Conservation (phyloP, 1,140 invertebrate genomes). For the Cyphomyrmex costatus region DNA sequence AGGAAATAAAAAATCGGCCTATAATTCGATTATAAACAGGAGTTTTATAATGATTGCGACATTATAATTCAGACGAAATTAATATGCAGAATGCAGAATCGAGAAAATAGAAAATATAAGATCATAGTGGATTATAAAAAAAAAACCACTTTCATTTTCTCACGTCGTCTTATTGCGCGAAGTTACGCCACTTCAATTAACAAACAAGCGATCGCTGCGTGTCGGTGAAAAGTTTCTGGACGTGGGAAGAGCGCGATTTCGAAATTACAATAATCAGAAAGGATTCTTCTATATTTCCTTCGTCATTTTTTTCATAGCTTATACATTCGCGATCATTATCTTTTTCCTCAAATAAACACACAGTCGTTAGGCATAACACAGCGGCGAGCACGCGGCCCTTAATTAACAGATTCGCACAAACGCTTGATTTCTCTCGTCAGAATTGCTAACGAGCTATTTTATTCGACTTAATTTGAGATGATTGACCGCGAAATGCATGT, state of each 20-base stretch:
- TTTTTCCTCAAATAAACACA: slow-evolving; percentile 51
- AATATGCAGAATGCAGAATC: background rate
- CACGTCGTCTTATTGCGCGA: slow-evolving; percentile 56
- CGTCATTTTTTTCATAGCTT: slow-evolving; percentile 34
- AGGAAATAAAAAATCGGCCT: background rate
- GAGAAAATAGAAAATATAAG: slow-evolving; percentile 10
- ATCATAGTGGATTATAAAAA: background rate
- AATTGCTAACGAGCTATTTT: slow-evolving; percentile 52
- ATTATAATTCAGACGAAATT: background rate
- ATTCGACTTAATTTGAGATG: slow-evolving; percentile 24
- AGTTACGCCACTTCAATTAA: slow-evolving; percentile 61
- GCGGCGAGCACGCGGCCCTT: slow-evolving; percentile 19
- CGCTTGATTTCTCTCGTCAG: slow-evolving; percentile 56
- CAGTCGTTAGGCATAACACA: slow-evolving; percentile 27
- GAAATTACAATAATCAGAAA: slow-evolving; percentile 39
- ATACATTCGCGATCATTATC: slow-evolving; percentile 51
- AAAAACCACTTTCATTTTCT: slow-evolving; percentile 73
- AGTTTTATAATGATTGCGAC: background rate
- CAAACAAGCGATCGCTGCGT: slow-evolving; percentile 50
- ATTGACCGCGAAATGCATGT: slow-evolving; percentile 17
- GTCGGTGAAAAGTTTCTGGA: slow-evolving; percentile 68
- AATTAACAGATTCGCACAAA: slow-evolving; percentile 62
- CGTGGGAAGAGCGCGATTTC: slow-evolving; percentile 65
- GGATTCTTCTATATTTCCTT: slow-evolving; percentile 32
- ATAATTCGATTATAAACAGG: background rate